Evolutionary conservation across 2,888 invertebrate species (phyloP).

Genomic region (Trimorus sp.): DNA sequence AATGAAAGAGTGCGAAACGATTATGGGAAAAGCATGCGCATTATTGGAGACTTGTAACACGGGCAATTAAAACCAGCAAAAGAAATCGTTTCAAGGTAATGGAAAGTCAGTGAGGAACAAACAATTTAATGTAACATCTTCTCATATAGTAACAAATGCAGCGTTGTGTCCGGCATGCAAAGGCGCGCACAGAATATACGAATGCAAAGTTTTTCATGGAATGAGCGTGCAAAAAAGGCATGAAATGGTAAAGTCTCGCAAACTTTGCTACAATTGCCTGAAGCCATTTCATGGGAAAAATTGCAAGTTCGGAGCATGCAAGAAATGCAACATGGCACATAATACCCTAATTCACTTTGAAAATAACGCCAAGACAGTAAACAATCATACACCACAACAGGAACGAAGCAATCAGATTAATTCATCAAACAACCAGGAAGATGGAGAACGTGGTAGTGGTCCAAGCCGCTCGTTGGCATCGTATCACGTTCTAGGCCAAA

Average conservation of each 20-base stretch:
- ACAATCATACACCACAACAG: background rate
- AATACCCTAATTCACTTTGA: slow-evolving; percentile 3
- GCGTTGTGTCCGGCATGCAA: slow-evolving; percentile 16
- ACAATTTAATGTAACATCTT: no score
- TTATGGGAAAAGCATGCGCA: no score
- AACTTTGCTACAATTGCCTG: slow-evolving; percentile 9
- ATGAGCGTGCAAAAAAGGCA: background rate
- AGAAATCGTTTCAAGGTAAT: no score
- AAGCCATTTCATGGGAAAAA: slow-evolving; percentile 22
- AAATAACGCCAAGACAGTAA: background rate
- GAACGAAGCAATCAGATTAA: no score
- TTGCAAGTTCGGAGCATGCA: slow-evolving; percentile 14
- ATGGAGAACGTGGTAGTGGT: no score
- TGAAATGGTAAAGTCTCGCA: background rate
- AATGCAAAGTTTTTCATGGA: slow-evolving; percentile 6
- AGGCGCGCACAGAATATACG: background rate
- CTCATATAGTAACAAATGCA: no score
- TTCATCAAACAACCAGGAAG: no score
- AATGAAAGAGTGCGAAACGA: no score
- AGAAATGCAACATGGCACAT: slow-evolving; percentile 3
- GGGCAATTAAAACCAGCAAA: no score
- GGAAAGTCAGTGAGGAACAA: no score
- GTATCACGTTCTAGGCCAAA: background rate
- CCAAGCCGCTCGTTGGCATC: background rate
- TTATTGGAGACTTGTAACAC: no score